phyloP scores from a whole-genome alignment of 1,140 invertebrate species.

The Philopotamus ludificatus region DNA sequence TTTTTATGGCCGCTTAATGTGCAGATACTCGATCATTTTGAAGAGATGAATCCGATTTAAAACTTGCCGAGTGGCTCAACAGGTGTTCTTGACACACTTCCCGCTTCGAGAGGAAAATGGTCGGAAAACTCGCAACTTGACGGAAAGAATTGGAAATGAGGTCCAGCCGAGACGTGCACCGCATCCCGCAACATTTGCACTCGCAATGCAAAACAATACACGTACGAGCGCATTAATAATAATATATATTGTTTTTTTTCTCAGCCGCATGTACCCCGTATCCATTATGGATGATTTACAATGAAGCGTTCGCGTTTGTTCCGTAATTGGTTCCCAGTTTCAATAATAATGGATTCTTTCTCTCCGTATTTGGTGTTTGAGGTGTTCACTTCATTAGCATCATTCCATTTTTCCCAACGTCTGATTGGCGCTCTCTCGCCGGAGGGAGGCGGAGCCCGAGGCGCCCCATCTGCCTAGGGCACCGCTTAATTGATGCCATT shows the following conservation, averaged over 20 bases:
- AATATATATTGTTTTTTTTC: neutral
- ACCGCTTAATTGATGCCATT: neutral
- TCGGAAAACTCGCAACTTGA: conserved; percentile 21
- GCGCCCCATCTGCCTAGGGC: too few species aligned
- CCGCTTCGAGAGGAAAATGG: conserved; percentile 21
- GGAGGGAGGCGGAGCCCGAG: neutral
- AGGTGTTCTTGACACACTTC: conserved; percentile 24
- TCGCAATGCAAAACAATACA: too few species aligned
- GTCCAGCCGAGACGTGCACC: neutral
- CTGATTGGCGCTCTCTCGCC: neutral
- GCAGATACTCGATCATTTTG: too few species aligned
- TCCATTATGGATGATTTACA: neutral
- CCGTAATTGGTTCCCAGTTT: neutral
- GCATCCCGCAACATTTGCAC: too few species aligned
- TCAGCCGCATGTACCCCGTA: neutral
- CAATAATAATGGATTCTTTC: neutral
- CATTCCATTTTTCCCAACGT: neutral
- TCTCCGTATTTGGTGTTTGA: neutral
- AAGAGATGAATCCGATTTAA: conserved; percentile 8
- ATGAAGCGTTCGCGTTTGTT: neutral
- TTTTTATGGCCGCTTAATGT: too few species aligned
- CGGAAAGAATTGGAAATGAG: conserved; percentile 23
- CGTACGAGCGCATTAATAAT: too few species aligned
- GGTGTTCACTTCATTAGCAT: neutral
- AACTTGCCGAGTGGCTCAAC: conserved; percentile 21